These are phyloP conservation scores for Notamacropus eugenii DNA, from an alignment of 2,797 vertebrate genomes.

Conservation along the genomic window DNA sequence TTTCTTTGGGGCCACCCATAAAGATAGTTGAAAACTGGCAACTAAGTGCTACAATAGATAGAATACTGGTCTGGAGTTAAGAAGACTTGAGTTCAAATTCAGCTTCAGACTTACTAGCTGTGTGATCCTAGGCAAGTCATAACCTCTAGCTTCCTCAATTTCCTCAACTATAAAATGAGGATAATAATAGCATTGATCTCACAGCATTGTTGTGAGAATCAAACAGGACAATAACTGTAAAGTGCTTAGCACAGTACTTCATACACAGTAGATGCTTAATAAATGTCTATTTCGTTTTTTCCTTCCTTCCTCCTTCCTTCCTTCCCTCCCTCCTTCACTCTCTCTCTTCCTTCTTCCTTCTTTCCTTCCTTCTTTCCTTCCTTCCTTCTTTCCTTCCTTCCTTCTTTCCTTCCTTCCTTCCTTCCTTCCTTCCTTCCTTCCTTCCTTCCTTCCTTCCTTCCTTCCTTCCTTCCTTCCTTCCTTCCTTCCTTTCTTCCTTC, in stretches of 20 bases:
- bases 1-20: slow-evolving; percentile 1
- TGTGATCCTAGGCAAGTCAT: not conserved
- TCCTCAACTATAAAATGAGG: not conserved
- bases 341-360: not conserved
- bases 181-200: not conserved
- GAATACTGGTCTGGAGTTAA: not conserved
- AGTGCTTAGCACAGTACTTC: not conserved
- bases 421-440: not conserved
- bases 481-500: not conserved
- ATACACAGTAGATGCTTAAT: not conserved
- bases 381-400: not conserved
- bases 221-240: not conserved
- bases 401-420: not conserved
- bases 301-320: not conserved
- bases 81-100: not conserved
- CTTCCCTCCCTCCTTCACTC: not conserved
- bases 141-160: no score
- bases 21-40: not conserved
- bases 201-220: not conserved
- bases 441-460: no score
- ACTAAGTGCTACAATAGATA: not conserved
- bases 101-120: not conserved
- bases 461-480: not conserved
- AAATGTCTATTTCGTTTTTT: not conserved
- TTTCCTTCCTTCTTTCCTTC: not conserved